Percentiles rank a stretch among this genome's conserved stretches.
Conservation (phyloP, 2,113 vertebrate genomes). For the Paedocypris sp. region DNA sequence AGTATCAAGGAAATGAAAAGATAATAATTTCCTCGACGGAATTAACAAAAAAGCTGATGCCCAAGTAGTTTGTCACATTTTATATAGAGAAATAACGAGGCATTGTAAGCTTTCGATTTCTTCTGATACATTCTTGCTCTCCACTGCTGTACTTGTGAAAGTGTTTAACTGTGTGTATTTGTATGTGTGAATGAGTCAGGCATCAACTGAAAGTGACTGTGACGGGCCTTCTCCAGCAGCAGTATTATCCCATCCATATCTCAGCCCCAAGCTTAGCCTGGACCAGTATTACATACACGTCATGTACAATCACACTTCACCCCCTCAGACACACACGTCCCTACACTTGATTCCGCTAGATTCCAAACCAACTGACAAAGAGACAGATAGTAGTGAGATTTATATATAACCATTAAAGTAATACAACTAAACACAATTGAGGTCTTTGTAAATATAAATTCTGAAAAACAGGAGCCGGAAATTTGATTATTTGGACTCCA, state of each 20-base stretch:
- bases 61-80: not conserved
- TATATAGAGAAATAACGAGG: constrained; percentile 1
- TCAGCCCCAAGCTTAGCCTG: constrained; percentile 9
- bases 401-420: no score
- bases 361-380: not conserved
- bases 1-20: not conserved
- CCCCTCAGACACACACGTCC: not conserved
- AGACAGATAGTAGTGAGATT: not conserved
- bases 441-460: no score
- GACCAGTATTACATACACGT: constrained; percentile 15
- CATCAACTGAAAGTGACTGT: constrained; percentile 17
- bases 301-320: constrained; percentile 23
- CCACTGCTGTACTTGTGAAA: constrained; percentile 19
- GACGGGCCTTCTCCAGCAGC: constrained; percentile 17
- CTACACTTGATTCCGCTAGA: not conserved
- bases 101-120: not conserved
- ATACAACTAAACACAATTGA: no score
- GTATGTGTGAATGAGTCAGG: not conserved
- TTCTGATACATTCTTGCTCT: constrained; percentile 9
- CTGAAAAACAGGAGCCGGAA: no score
- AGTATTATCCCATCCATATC: constrained; percentile 19
- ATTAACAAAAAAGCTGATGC: not conserved
- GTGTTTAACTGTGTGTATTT: not conserved
- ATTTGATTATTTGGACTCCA: no score
- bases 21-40: not conserved